phyloP scores from a whole-genome alignment of 1,140 invertebrate genomes.

The Colletes gigas region DNA sequence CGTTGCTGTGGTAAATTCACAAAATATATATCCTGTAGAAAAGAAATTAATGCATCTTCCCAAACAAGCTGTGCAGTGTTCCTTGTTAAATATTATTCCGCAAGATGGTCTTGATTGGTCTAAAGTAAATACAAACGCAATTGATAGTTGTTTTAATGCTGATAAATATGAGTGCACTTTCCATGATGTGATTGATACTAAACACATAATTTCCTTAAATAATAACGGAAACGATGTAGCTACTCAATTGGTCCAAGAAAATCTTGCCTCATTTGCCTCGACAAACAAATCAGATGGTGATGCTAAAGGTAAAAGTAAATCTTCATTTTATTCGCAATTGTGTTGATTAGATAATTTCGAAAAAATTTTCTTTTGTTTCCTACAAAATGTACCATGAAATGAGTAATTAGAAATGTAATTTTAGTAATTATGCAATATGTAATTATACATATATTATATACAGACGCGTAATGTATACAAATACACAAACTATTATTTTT shows the following conservation, averaged over 20 bases:
- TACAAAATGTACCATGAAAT: too few species aligned
- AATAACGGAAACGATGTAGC: conserved; percentile 77
- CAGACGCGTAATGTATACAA: not conserved
- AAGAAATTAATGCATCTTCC: conserved; percentile 85
- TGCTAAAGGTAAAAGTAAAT: conserved; percentile 56
- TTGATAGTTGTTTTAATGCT: conserved; percentile 83
- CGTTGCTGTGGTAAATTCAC: conserved; percentile 81
- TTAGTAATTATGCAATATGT: not conserved
- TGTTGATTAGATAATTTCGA: not conserved
- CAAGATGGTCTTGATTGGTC: conserved; percentile 80
- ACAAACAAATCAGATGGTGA: conserved; percentile 4
- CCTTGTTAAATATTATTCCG: conserved; percentile 83
- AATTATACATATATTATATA: not conserved
- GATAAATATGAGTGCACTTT: conserved; percentile 82
- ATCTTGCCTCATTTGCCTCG: conserved; percentile 72
- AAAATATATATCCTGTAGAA: conserved; percentile 86
- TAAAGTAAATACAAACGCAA: conserved; percentile 73
- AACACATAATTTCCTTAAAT: conserved; percentile 82
- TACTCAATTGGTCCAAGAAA: conserved; percentile 75
- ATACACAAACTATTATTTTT: conserved; percentile 11
- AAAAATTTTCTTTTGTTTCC: too few species aligned
- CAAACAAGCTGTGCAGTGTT: conserved; percentile 86
- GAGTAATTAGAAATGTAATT: too few species aligned
- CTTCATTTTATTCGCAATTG: not conserved
- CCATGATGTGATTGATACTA: conserved; percentile 77